Conservation (phyloP, 2,113 vertebrate species). For the western clawed frog (Xenopus tropicalis) region DNA sequence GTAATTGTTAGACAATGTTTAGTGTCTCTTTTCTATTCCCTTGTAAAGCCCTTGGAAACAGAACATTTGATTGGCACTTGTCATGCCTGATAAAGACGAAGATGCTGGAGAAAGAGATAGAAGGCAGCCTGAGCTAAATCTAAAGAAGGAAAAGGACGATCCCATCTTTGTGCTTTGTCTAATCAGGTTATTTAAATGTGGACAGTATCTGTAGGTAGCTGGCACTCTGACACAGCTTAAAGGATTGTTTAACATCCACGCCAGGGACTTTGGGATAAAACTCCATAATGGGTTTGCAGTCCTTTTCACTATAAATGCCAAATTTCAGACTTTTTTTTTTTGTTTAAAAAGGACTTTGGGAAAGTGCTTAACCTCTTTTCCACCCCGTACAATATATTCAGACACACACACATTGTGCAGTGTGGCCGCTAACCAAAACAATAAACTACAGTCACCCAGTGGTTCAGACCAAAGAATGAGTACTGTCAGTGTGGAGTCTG, state of each 20-base stretch:
- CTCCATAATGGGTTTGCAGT: background rate
- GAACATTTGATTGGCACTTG: slow-evolving; percentile 94
- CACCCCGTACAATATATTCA: too few species aligned
- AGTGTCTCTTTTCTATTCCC: slow-evolving; percentile 54
- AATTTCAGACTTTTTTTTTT: background rate
- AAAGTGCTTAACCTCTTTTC: too few species aligned
- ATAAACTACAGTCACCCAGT: too few species aligned
- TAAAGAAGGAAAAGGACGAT: slow-evolving; percentile 73
- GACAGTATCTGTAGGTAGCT: slow-evolving; percentile 81
- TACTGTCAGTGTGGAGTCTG: too few species aligned
- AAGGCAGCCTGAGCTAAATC: slow-evolving; percentile 65
- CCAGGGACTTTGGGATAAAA: slow-evolving; percentile 51
- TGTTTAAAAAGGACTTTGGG: too few species aligned
- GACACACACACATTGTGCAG: too few species aligned
- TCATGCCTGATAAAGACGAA: slow-evolving; percentile 83
- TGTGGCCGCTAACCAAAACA: too few species aligned
- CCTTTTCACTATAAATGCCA: background rate
- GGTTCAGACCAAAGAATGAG: too few species aligned
- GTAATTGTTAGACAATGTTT: slow-evolving; percentile 77
- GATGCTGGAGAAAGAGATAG: slow-evolving; percentile 70
- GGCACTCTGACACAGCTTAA: slow-evolving; percentile 77
- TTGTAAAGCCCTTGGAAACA: slow-evolving; percentile 54
- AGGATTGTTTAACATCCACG: slow-evolving; percentile 70
- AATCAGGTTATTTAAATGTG: slow-evolving; percentile 78
- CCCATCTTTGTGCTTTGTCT: slow-evolving; percentile 75